A percentile compares a stretch with the other conserved stretches of the same genome.
phyloP scores from a whole-genome alignment of 2,888 invertebrate species.

The Syrista parreyssii region DNA sequence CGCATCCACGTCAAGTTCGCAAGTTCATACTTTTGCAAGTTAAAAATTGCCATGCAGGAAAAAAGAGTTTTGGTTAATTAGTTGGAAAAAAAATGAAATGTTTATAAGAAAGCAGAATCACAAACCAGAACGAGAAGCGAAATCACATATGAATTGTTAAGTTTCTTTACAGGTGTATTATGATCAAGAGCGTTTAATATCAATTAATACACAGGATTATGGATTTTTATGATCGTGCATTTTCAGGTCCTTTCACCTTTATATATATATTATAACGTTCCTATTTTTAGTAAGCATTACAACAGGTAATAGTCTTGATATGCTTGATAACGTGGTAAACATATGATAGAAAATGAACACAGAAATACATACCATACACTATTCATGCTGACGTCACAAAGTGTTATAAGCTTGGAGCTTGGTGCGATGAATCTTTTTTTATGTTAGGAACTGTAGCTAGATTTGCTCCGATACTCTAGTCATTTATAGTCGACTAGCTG shows the following conservation, averaged over 20 bases:
- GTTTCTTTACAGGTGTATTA: background rate
- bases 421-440: constrained; percentile 4
- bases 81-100: background rate
- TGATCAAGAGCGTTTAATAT: background rate
- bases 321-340: background rate
- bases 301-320: background rate
- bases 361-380: constrained; percentile 39
- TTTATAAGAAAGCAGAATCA: background rate
- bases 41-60: constrained; percentile 49
- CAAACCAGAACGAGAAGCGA: background rate
- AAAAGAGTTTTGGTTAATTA: constrained; percentile 39
- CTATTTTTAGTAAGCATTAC: background rate
- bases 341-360: constrained; percentile 1
- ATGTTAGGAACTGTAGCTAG: background rate
- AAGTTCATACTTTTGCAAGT: constrained; percentile 48
- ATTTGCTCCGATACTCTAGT: background rate
- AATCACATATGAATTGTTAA: background rate
- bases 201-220: background rate
- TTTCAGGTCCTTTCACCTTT: background rate
- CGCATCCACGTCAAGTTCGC: constrained; percentile 34
- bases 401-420: constrained; percentile 20
- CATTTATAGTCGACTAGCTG: constrained; percentile 30
- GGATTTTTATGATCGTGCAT: background rate
- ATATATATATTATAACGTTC: background rate
- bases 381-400: constrained; percentile 35